Evolutionary conservation across 1,140 invertebrate genomes (phyloP).

Genomic region (Bradysia coprophila): DNA sequence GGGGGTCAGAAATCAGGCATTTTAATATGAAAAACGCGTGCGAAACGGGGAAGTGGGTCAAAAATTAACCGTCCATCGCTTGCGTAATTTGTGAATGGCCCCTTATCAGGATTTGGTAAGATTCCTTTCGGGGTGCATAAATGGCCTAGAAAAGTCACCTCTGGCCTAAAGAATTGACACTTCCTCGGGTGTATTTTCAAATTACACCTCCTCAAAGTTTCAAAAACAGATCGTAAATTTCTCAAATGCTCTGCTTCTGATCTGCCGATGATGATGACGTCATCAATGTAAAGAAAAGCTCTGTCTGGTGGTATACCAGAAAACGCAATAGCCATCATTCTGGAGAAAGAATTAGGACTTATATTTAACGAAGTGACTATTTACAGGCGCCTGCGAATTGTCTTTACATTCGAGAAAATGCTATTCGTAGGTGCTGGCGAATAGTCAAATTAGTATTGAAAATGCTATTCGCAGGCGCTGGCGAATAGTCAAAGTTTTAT

Average conservation of each 20-base stretch:
- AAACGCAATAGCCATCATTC: constrained; percentile 7
- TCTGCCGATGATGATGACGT: constrained; percentile 7
- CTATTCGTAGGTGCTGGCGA: no score
- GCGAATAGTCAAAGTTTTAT: no score
- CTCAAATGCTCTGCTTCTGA: constrained; percentile 5
- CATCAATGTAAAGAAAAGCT: constrained; percentile 8
- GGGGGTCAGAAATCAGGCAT: no score
- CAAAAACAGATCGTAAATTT: constrained; percentile 5
- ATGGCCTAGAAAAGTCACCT: constrained; percentile 2
- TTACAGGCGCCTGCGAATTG: no score
- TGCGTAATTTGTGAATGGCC: no score
- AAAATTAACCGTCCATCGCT: no score
- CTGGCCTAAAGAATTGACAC: constrained; percentile 2
- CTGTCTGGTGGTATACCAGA: constrained; percentile 2
- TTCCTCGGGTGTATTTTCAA: constrained; percentile 5
- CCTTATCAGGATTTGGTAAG: constrained; percentile 1
- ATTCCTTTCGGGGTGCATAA: constrained; percentile 5
- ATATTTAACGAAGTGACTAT: no score
- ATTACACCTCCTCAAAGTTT: constrained; percentile 2
- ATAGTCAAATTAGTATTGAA: no score
- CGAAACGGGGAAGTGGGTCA: no score
- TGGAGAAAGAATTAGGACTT: constrained; percentile 5
- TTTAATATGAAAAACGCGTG: no score
- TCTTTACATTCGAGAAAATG: no score
- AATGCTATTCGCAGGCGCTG: no score